Base-by-base conservation (phyloP, 2,113 vertebrate species). In the Chaetodon trifascialis region DNA sequence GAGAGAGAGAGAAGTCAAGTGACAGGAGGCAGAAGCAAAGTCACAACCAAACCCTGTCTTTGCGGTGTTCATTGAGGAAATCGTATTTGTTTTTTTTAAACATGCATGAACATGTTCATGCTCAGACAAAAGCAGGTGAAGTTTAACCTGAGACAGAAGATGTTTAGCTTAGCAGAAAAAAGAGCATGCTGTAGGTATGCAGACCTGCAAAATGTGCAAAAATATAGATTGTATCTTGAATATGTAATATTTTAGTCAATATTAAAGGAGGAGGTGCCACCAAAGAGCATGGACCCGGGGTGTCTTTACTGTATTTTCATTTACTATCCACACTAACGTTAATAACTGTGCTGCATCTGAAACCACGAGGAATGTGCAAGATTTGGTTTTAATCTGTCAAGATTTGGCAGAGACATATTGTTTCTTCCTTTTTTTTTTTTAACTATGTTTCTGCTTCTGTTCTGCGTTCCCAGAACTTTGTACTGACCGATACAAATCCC, bases 11-110 rank as follows among this genome's bases (percentile, higher is more conserved):
- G 14, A 25, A 21, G 34, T 7, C 17, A 76, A 73, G 52, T 51
- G 52, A 74, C 69, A 44, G 4, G 0, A 46, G 52, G 70, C 69
- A 30, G 54, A 72, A 63, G 65, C 14, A 12, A 55, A 47, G 15
- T 16, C 51, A 60, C 9, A 19, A 30, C 34, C 23, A 47, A 64
- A 14, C 25, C 16, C 12, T 59, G 47, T 19, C 36, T 73, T 25
- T 62, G 12, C 8, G 23, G 23, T 44, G 54, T 52, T 80, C 64
- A 59, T 16, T 51, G 58, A 76, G 40, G 34, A 52, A 49, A 40
- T 0, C 0, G 1, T 42, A 40, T 58, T 10, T n/a, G 10, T 21
- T n/a, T 34, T 52, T 40, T 52, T 55, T 21, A 11, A 34, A 10
- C 51, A 44, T 30, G 58, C 11, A 4, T 63, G 4, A n/a, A 34